A percentile compares a stretch with the other conserved stretches of the same genome.
Conservation (phyloP, 2,797 vertebrate genomes). For the Adelosebastes latens region DNA sequence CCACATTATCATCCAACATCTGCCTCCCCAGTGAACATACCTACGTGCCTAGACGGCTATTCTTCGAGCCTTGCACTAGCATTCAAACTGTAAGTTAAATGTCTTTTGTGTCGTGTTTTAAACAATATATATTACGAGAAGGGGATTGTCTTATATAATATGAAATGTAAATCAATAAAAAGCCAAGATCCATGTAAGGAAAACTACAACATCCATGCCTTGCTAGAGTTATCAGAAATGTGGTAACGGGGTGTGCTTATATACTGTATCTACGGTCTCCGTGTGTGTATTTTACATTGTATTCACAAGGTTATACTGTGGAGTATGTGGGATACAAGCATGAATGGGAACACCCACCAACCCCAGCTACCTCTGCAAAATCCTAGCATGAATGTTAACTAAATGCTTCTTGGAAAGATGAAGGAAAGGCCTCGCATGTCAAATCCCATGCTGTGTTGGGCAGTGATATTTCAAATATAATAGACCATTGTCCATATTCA, state of each 20-base stretch:
- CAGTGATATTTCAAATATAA: conserved; percentile 9
- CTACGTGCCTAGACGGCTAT: conserved; percentile 6
- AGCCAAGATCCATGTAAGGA: background rate
- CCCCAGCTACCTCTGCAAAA: background rate
- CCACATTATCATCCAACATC: conserved; percentile 65
- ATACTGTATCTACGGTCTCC: background rate
- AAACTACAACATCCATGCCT: background rate
- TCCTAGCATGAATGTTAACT: conserved; percentile 8
- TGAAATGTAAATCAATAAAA: background rate
- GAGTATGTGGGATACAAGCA: background rate
- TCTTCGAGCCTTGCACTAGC: background rate
- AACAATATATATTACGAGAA: background rate
- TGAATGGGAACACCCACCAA: background rate
- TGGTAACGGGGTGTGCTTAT: background rate
- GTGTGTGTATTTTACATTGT: background rate
- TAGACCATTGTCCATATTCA: conserved; percentile 23
- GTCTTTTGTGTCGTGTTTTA: background rate
- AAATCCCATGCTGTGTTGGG: background rate
- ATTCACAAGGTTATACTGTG: background rate
- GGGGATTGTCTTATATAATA: background rate
- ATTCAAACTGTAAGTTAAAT: background rate
- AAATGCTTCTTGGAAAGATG: conserved; percentile 7
- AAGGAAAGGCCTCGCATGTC: background rate
- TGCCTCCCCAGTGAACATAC: conserved; percentile 43
- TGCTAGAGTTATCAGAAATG: background rate